Evolutionary conservation across 2,888 invertebrate genomes (phyloP).

Genomic region (Criorhina ranunculi): DNA sequence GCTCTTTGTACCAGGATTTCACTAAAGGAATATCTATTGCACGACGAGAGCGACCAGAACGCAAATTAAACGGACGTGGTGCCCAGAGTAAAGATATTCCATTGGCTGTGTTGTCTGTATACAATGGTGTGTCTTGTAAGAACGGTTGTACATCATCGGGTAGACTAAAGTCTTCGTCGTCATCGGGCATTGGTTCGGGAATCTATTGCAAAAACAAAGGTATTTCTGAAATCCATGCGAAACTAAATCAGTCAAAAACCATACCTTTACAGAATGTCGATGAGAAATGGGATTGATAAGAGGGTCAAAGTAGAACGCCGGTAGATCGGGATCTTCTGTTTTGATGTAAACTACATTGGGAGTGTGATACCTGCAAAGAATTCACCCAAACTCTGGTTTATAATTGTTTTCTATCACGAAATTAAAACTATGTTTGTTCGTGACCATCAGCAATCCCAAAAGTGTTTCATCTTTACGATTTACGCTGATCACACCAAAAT

Average conservation of each 20-base stretch:
- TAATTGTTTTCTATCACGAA: not conserved
- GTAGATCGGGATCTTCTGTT: constrained; percentile 99
- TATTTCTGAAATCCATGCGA: not conserved
- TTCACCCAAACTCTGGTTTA: constrained; percentile 7
- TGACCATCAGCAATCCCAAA: constrained; percentile 86
- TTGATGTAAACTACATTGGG: constrained; percentile 99
- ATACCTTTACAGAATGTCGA: constrained; percentile 92
- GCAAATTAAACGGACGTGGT: constrained; percentile 98
- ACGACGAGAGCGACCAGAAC: constrained; percentile 96
- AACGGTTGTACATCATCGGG: constrained; percentile 96
- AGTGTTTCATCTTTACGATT: constrained; percentile 81
- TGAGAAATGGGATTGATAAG: constrained; percentile 99
- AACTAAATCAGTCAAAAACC: not conserved
- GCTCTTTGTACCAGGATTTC: constrained; percentile 98
- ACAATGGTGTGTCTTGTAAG: constrained; percentile 96
- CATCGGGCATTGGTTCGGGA: constrained; percentile 94
- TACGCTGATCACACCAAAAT: constrained; percentile 86
- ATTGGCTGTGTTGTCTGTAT: constrained; percentile 99
- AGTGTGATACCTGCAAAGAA: constrained; percentile 94
- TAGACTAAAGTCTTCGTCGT: constrained; percentile 96
- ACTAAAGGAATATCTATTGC: constrained; percentile 99
- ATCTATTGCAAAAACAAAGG: constrained; percentile 83
- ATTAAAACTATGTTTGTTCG: constrained; percentile 82
- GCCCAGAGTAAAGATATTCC: constrained; percentile 99
- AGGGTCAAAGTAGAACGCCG: constrained; percentile 99